Conservation (phyloP, 2,113 vertebrate species). For the Rhinichthys klamathensis region DNA sequence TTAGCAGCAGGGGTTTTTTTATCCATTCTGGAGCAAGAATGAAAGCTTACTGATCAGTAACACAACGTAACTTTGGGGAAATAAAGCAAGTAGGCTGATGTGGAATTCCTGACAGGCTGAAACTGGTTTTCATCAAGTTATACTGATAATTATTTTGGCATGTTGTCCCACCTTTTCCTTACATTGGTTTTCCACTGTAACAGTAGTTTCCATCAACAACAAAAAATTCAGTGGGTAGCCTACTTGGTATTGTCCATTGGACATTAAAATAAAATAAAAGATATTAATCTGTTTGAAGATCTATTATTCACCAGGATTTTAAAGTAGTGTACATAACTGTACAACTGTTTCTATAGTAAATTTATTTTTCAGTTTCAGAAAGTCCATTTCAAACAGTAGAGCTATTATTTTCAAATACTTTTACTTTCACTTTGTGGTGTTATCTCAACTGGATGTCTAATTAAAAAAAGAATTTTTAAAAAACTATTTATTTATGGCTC, state of each 20-base stretch:
- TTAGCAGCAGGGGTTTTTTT: constrained; percentile 39
- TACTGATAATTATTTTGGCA: neutral
- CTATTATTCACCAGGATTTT: neutral
- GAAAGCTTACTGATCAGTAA: neutral
- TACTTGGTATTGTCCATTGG: neutral
- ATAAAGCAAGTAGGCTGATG: neutral
- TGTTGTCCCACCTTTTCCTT: neutral
- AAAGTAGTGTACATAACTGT: neutral
- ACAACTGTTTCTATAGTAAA: neutral
- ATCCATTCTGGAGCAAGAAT: constrained; percentile 59
- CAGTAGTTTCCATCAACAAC: neutral
- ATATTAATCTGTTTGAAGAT: neutral
- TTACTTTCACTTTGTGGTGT: constrained; percentile 8
- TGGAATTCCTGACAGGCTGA: neutral
- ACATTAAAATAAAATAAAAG: neutral
- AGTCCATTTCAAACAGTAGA: neutral
- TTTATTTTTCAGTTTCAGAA: neutral
- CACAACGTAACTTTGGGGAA: neutral
- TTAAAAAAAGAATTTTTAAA: no score
- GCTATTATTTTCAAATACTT: neutral
- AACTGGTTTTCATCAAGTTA: neutral
- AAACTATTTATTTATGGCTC: neutral
- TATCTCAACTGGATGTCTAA: neutral
- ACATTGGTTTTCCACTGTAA: neutral
- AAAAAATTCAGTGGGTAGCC: neutral